phyloP scores from a whole-genome alignment of 2,888 invertebrate genomes.

The Pammene fasciana region DNA sequence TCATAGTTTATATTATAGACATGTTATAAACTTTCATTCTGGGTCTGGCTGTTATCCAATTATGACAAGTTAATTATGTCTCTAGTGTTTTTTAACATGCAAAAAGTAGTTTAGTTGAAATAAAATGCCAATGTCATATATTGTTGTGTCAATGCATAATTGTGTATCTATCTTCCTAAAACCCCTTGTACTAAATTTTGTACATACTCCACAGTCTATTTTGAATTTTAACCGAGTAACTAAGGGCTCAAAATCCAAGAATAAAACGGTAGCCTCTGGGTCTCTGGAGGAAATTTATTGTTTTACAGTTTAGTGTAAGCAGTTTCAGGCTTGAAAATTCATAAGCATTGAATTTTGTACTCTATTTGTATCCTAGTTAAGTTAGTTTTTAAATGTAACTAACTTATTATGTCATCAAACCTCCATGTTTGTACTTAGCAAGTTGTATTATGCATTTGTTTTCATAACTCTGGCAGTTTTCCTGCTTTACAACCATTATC shows the following conservation, averaged over 20 bases:
- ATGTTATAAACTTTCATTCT: neutral
- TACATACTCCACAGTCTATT: too few species aligned
- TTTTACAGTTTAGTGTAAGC: neutral
- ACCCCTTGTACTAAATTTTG: too few species aligned
- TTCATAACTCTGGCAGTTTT: slow-evolving; percentile 24
- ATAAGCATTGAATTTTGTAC: slow-evolving; percentile 18
- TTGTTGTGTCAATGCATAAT: too few species aligned
- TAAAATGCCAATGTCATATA: too few species aligned
- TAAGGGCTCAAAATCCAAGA: too few species aligned
- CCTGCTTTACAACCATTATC: slow-evolving; percentile 28
- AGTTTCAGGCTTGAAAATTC: slow-evolving; percentile 3
- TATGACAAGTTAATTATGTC: neutral
- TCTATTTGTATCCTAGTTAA: slow-evolving; percentile 20
- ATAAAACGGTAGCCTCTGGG: too few species aligned
- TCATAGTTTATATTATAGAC: slow-evolving; percentile 12
- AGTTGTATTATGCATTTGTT: slow-evolving; percentile 31
- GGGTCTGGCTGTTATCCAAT: neutral
- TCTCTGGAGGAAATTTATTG: too few species aligned
- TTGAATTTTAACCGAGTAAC: too few species aligned
- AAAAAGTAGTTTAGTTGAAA: too few species aligned
- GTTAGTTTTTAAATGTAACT: slow-evolving; percentile 13
- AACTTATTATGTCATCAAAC: slow-evolving; percentile 36
- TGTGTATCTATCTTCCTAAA: too few species aligned
- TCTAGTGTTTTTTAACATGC: too few species aligned
- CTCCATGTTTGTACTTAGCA: slow-evolving; percentile 36